Conservation (phyloP, 1,140 invertebrate genomes). For the Dreissena polymorpha region DNA sequence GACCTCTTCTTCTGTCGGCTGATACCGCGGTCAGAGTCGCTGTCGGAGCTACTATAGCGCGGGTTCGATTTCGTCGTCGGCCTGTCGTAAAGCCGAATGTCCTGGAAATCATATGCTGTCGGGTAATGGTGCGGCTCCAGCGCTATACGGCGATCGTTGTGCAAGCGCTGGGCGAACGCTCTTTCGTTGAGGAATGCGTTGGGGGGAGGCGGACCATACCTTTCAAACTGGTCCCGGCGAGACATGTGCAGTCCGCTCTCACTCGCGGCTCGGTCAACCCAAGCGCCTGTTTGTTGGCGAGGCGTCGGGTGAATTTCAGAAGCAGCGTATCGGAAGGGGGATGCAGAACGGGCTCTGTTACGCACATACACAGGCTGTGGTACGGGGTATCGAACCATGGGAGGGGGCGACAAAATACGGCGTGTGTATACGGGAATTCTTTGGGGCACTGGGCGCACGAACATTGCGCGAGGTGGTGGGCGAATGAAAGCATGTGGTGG, state of each 20-base stretch:
- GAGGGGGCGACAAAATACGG: slow-evolving; percentile 19
- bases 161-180: slow-evolving; percentile 28
- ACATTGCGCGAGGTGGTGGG: slow-evolving; percentile 13
- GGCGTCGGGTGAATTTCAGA: slow-evolving; percentile 22
- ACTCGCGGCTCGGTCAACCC: neutral
- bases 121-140: slow-evolving; percentile 19
- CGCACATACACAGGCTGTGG: slow-evolving; percentile 9
- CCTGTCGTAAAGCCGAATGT: slow-evolving; percentile 19
- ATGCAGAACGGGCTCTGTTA: slow-evolving; percentile 10
- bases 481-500: slow-evolving; percentile 14
- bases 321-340: neutral
- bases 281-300: slow-evolving; percentile 20
- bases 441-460: slow-evolving; percentile 3
- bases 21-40: neutral
- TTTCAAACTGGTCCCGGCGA: neutral
- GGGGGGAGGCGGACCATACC: neutral
- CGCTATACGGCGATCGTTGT: slow-evolving; percentile 26
- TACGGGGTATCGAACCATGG: neutral
- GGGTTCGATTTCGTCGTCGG: slow-evolving; percentile 47
- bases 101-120: slow-evolving; percentile 19
- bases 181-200: slow-evolving; percentile 33
- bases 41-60: slow-evolving; percentile 15
- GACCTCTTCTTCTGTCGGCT: too few species aligned
- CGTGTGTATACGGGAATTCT: slow-evolving; percentile 18
- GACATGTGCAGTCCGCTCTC: slow-evolving; percentile 5